A percentile compares a stretch with the other conserved stretches of the same genome.
phyloP scores from a whole-genome alignment of 2,113 vertebrate species.

The Gasterosteus nipponicus region DNA sequence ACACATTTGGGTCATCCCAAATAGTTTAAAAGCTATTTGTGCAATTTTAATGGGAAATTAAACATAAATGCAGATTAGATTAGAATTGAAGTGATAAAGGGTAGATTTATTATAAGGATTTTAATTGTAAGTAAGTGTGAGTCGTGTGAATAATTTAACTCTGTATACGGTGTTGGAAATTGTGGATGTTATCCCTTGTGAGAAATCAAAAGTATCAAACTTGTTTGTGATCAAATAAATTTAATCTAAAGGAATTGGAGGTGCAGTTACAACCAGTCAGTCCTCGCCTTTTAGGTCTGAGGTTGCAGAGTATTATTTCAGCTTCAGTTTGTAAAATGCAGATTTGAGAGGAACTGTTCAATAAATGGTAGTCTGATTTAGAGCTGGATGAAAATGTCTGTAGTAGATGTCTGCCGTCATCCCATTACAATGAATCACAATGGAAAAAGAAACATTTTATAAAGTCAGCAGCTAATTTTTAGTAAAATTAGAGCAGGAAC shows the following conservation, averaged over 20 bases:
- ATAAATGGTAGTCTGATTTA: constrained; percentile 31
- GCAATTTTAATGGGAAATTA: background rate
- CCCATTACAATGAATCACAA: constrained; percentile 29
- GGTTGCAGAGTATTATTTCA: background rate
- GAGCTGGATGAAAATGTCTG: constrained; percentile 39
- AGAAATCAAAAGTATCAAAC: too few species aligned
- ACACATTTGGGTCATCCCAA: background rate
- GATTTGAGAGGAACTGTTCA: background rate
- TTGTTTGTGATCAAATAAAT: background rate
- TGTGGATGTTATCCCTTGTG: too few species aligned
- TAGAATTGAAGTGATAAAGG: background rate
- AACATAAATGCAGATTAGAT: background rate
- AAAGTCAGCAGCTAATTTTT: constrained; percentile 16
- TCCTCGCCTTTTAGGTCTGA: background rate
- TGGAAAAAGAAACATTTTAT: constrained; percentile 15
- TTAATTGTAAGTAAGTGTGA: too few species aligned
- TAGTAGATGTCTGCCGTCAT: constrained; percentile 40
- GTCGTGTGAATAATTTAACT: background rate
- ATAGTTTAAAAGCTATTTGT: background rate
- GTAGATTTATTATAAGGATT: background rate
- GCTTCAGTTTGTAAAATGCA: constrained; percentile 11
- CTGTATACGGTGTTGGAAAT: background rate
- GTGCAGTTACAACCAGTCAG: background rate
- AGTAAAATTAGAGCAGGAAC: constrained; percentile 23
- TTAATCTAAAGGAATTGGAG: background rate